Evolutionary conservation across 2,113 vertebrate genomes (phyloP).

Genomic region (Boulengeromyrus knoepffleri): DNA sequence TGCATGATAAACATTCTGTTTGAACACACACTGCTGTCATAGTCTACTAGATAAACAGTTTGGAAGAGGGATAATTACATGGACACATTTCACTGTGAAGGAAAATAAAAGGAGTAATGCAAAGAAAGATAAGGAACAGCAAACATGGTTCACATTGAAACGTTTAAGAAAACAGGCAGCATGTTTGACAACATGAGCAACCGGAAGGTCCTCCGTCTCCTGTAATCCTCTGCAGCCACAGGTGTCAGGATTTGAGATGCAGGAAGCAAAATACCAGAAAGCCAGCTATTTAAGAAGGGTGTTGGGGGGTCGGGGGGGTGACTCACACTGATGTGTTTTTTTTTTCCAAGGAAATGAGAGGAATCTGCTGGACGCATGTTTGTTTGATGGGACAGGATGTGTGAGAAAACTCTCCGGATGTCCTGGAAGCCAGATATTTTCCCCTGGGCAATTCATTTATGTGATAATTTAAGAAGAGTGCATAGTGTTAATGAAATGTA

Average conservation of each 20-base stretch:
- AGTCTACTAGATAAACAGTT: too few relatives aligned
- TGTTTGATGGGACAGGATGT: neutral
- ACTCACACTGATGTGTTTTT: neutral
- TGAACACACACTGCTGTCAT: too few relatives aligned
- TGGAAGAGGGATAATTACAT: too few relatives aligned
- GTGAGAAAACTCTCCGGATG: neutral
- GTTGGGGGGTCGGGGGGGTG: neutral
- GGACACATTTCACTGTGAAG: too few relatives aligned
- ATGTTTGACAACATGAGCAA: neutral
- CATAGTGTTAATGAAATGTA: neutral
- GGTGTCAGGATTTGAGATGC: neutral
- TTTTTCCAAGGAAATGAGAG: neutral
- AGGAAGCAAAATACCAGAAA: neutral
- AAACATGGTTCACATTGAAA: neutral
- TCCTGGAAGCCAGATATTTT: neutral
- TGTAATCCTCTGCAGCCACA: neutral
- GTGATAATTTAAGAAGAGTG: neutral
- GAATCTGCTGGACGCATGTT: neutral
- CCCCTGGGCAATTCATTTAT: neutral
- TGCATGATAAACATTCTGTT: too few relatives aligned
- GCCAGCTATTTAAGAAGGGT: neutral
- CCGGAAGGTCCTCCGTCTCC: neutral
- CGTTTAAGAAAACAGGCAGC: neutral
- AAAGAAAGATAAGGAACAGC: neutral
- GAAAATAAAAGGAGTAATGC: too few relatives aligned